Percentiles rank a stretch among this genome's conserved stretches.
Conservation (phyloP, 1,140 invertebrate genomes). For the Hypothenemus hampei region DNA sequence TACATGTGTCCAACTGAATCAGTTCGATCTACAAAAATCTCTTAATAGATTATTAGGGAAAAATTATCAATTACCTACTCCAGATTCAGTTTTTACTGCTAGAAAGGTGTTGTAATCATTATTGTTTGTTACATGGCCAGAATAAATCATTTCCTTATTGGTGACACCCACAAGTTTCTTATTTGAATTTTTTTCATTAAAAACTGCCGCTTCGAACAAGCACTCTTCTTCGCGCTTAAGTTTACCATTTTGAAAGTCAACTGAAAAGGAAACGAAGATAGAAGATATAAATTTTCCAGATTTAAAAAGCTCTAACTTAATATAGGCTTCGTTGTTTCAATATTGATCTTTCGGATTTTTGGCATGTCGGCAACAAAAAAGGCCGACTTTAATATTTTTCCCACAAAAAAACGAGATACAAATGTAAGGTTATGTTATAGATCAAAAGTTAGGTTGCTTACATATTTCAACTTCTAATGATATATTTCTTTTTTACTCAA, state of each 20-base stretch:
- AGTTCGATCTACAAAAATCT: conserved; percentile 30
- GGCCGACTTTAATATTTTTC: too few relatives aligned
- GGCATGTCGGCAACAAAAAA: too few relatives aligned
- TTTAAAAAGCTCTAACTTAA: too few relatives aligned
- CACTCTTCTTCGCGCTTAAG: conserved; percentile 25
- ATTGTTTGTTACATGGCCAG: conserved; percentile 27
- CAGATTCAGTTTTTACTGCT: conserved; percentile 28
- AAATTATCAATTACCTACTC: conserved; percentile 20
- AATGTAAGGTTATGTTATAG: too few relatives aligned
- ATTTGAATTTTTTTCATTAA: conserved; percentile 21
- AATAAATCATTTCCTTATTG: conserved; percentile 32
- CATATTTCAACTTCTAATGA: too few relatives aligned
- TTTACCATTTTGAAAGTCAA: conserved; percentile 38
- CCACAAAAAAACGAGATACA: too few relatives aligned
- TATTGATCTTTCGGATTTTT: too few relatives aligned
- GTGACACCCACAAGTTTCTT: conserved; percentile 28
- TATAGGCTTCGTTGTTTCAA: too few relatives aligned
- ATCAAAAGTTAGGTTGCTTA: too few relatives aligned
- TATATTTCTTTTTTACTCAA: too few relatives aligned
- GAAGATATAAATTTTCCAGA: too few relatives aligned
- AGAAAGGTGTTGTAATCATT: conserved; percentile 34
- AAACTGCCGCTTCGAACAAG: conserved; percentile 25
- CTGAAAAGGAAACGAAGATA: too few relatives aligned
- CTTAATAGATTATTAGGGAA: background rate
- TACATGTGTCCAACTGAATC: conserved; percentile 26